Base-by-base conservation (phyloP, 2,797 vertebrate species). In the Centropyge bicolor region DNA sequence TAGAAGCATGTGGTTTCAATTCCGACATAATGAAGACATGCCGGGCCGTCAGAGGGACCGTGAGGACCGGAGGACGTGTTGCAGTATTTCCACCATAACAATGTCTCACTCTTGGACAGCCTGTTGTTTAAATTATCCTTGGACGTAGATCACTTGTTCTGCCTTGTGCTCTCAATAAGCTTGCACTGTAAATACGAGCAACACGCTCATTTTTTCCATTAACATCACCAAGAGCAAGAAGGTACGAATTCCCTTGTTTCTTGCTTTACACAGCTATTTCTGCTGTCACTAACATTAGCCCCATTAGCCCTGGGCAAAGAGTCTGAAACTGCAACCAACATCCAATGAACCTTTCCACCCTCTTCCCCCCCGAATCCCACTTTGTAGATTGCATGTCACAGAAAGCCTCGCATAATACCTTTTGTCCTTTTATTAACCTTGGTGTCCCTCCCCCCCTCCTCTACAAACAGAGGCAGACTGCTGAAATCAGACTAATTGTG, bases 1-100 rank as follows among this genome's bases (percentile, higher is more conserved):
- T 41, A 49, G 78, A 84, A 64, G 74, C 86, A 84, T 80, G 74
- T 85, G 84, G 77, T 88, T 85, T 88, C 70, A 82, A 40, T 84
- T 85, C 48, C 16, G 41, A 5, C 35, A 45, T 75, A 79, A 86
- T 83, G 70, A 88, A 86, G 81, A 86, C 85, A 83, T 75, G 74
- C 54, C 65, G 78, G 76, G 80, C 80, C 76, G 80, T 74, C 14
- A 35, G 76, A 76, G 81, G 46, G 12, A 36, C 70, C 5, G n/a
- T 8, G 76, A 80, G 78, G 78, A 67, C 72, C 5, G 1, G 66
- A 61, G 45, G 70, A 80, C 27, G 74, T 35, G 81, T 65, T 76
- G 63, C 74, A 59, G 38, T 36, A 57, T 85, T 87, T 77, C 73
- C 77, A 66, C 73, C 40, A 27, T 81, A 84, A 81, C 43, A 52